Percentiles rank a stretch among this genome's conserved stretches.
Evolutionary conservation across 2,113 vertebrate genomes (phyloP).

Genomic region (Triplophysa dalaica): DNA sequence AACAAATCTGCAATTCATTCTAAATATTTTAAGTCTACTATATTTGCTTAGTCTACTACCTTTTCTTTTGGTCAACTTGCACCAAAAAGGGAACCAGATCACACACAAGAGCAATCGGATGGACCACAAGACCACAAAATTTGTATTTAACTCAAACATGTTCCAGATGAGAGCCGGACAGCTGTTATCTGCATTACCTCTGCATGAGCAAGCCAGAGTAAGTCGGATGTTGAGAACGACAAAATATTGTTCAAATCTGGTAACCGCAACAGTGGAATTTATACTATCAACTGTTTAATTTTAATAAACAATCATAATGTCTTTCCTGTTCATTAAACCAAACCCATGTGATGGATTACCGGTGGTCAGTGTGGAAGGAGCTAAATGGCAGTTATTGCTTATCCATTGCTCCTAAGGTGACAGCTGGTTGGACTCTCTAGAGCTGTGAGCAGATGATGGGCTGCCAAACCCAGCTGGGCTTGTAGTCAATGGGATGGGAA

Average conservation of each 20-base stretch:
- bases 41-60: no score
- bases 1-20: no score
- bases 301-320: background rate
- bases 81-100: no score
- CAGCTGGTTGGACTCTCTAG: conserved; percentile 20
- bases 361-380: conserved; percentile 36
- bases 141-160: background rate
- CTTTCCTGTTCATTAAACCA: background rate
- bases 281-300: conserved; percentile 17
- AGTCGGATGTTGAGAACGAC: conserved; percentile 18
- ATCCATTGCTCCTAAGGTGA: conserved; percentile 23
- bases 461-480: conserved; percentile 21
- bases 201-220: background rate
- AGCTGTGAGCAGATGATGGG: conserved; percentile 3
- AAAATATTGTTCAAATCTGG: conserved; percentile 12
- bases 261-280: conserved; percentile 21
- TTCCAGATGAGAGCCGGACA: conserved; percentile 2
- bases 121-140: background rate
- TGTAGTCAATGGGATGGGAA: background rate
- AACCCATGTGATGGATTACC: conserved; percentile 14
- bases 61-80: no score
- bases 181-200: conserved; percentile 5
- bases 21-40: no score
- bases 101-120: background rate
- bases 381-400: conserved; percentile 34